A percentile compares a stretch with the other conserved stretches of the same genome.
phyloP scores from a whole-genome alignment of 2,888 invertebrate species.

The Eupithecia pulchellata region DNA sequence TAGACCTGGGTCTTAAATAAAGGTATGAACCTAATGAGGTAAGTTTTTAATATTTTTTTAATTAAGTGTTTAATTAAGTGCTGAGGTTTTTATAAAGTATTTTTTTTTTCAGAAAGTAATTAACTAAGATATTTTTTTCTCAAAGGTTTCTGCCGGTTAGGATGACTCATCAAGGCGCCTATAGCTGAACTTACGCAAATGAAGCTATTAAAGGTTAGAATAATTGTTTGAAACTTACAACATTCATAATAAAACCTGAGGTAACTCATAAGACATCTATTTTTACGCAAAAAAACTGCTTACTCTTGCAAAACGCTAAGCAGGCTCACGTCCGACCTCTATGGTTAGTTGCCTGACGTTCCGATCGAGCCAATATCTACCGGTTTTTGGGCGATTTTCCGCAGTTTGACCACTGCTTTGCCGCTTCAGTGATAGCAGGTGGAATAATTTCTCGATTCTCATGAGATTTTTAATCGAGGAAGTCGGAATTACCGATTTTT shows the following conservation, averaged over 20 bases:
- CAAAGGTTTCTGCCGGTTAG: neutral
- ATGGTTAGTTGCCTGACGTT: constrained; percentile 20
- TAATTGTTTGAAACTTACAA: neutral
- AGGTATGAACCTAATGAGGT: neutral
- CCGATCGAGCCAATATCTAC: constrained; percentile 69
- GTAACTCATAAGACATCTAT: neutral
- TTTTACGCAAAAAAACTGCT: neutral
- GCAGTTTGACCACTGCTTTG: constrained; percentile 79
- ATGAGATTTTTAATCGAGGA: constrained; percentile 77
- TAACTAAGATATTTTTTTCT: neutral
- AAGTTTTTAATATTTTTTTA: neutral
- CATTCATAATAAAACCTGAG: neutral
- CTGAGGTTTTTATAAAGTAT: neutral
- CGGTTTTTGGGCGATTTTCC: constrained; percentile 81
- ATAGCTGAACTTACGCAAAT: neutral
- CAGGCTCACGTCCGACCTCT: constrained; percentile 8
- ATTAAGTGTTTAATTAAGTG: neutral
- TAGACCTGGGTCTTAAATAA: neutral
- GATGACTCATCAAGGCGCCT: neutral
- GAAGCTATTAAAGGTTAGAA: neutral
- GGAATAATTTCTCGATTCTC: constrained; percentile 73
- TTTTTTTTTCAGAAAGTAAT: neutral
- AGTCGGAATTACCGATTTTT: constrained; percentile 62
- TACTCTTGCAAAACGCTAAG: constrained; percentile 7
- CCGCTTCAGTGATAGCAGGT: constrained; percentile 79